Percentiles rank a stretch among this genome's conserved stretches.
Evolutionary conservation across 2,888 invertebrate genomes (phyloP).

Genomic region (Hermaeophaga mercurialis): DNA sequence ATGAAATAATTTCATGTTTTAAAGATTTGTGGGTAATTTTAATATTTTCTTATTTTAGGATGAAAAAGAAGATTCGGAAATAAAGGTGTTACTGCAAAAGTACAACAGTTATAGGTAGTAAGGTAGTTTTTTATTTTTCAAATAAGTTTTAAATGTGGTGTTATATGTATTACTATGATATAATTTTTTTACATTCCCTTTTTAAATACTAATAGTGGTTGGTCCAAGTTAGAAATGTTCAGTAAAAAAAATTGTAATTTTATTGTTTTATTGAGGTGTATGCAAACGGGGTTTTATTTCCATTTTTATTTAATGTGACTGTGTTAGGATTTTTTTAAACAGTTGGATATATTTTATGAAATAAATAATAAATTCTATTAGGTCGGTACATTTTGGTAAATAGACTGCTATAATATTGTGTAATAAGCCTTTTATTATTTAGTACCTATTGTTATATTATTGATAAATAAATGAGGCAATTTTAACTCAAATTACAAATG

Average conservation of each 20-base stretch:
- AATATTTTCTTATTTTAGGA: too few relatives aligned
- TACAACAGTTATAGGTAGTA: slow-evolving; percentile 50
- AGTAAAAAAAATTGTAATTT: background rate
- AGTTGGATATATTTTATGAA: too few relatives aligned
- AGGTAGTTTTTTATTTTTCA: slow-evolving; percentile 12
- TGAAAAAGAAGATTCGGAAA: slow-evolving; percentile 48
- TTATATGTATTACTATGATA: slow-evolving; percentile 3
- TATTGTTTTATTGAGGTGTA: background rate
- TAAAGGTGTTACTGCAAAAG: slow-evolving; percentile 47
- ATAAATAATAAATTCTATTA: too few relatives aligned
- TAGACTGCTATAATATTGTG: slow-evolving; percentile 1
- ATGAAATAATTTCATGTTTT: too few relatives aligned
- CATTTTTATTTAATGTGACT: too few relatives aligned
- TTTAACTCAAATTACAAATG: background rate
- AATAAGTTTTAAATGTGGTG: slow-evolving; percentile 22
- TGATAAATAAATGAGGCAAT: slow-evolving; percentile 1
- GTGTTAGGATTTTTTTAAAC: too few relatives aligned
- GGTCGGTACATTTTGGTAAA: background rate
- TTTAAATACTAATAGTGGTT: background rate
- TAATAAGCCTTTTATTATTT: background rate
- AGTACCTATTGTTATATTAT: slow-evolving; percentile 1
- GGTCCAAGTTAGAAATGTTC: background rate
- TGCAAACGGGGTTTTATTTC: too few relatives aligned
- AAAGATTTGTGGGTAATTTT: too few relatives aligned
- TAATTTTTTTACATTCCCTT: slow-evolving; percentile 4